Base-by-base conservation (phyloP, 2,888 invertebrate species). In the Neocrepidodera transversa region DNA sequence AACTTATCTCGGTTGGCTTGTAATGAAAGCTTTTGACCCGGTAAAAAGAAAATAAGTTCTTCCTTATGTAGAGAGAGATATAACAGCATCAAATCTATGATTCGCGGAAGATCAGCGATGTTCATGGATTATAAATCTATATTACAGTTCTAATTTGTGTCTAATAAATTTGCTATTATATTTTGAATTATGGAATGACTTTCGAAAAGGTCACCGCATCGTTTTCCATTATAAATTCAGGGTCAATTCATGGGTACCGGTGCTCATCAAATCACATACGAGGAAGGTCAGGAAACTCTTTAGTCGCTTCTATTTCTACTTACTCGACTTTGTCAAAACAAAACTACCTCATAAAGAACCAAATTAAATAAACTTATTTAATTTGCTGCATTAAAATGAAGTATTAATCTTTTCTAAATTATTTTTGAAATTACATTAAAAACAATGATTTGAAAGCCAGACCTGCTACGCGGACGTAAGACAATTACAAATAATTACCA, bases 401-500 rank as follows among this genome's bases (percentile, higher is more conserved):
- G n/a, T n/a, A n/a, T n/a, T n/a, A n/a, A n/a, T n/a, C n/a, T n/a
- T n/a, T n/a, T n/a, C n/a, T n/a, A n/a, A n/a, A n/a, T n/a, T n/a
- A n/a, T n/a, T n/a, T n/a, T n/a, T n/a, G n/a, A n/a, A n/a, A n/a
- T n/a, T n/a, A n/a, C n/a, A n/a, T n/a, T n/a, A n/a, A n/a, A n/a
- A n/a, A n/a, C n/a, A n/a, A n/a, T n/a, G n/a, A n/a, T 49, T 13
- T 18, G 47, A 61, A 61, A 61, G 61, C 57, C 66, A 60, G 62
- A 51, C 58, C 60, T 64, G 62, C 36, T 47, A 28, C 52, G 45
- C 51, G 36, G 54, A 52, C 56, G 58, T 58, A 64, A 62, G 64
- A 66, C 62, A 66, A 66, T 75, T 75, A 74, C 71, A 71, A 74
- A 74, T 76, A 77, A 76, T 76, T 77, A 74, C 73, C 70, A 73